Conservation (phyloP, 2,797 vertebrate genomes). For the Pogonophryne albipinna region DNA sequence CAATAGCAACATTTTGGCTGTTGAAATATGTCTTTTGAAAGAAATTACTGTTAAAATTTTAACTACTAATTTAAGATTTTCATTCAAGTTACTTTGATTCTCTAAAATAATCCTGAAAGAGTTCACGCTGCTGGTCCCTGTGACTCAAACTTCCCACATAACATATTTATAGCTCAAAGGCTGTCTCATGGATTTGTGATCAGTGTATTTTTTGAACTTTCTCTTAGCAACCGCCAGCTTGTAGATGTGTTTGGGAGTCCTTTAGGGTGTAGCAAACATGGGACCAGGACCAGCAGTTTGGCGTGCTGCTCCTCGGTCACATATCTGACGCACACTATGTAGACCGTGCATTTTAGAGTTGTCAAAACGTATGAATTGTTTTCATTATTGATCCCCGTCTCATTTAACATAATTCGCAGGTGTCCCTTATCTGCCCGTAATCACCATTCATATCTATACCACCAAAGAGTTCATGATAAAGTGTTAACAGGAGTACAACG, state of each 20-base stretch:
- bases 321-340: too few relatives aligned
- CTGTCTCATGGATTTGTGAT: constrained; percentile 6
- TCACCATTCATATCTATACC: too few relatives aligned
- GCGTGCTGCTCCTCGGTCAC: background rate
- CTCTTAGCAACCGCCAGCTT: background rate
- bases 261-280: background rate
- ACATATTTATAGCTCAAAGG: constrained; percentile 9
- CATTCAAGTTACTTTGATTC: background rate
- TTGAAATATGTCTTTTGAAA: background rate
- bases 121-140: background rate
- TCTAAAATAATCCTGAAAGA: background rate
- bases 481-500: too few relatives aligned
- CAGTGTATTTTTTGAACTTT: constrained; percentile 14
- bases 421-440: too few relatives aligned
- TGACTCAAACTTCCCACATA: constrained; percentile 32
- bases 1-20: too few relatives aligned
- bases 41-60: background rate
- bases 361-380: too few relatives aligned
- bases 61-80: background rate
- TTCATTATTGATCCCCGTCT: too few relatives aligned
- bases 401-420: too few relatives aligned
- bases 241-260: background rate
- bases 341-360: too few relatives aligned
- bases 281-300: background rate
- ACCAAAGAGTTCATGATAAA: too few relatives aligned